These are phyloP conservation scores for Nemurella pictetii DNA, from an alignment of 2,888 invertebrate species.

Conservation along the genomic window DNA sequence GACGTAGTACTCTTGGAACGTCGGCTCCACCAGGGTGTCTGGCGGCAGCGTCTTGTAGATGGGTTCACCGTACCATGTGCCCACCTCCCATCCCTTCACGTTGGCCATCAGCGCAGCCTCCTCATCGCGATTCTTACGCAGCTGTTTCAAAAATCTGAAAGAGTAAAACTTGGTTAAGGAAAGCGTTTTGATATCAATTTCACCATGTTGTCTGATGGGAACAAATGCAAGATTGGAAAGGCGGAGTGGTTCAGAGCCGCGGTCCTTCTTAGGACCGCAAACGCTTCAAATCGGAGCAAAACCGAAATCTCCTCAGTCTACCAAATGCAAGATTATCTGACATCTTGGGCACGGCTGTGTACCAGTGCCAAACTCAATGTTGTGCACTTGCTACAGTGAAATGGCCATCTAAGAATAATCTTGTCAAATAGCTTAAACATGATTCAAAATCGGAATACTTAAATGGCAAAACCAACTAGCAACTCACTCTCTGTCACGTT, in stretches of 20 bases:
- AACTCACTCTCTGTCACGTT: slow-evolving; percentile 77
- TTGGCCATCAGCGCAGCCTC: slow-evolving; percentile 87
- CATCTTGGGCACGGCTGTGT: too few species aligned
- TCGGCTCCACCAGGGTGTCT: slow-evolving; percentile 66
- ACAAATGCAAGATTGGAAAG: too few species aligned
- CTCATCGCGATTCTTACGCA: slow-evolving; percentile 77
- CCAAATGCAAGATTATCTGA: too few species aligned
- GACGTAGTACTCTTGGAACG: slow-evolving; percentile 70
- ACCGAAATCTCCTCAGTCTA: too few species aligned
- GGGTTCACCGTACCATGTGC: slow-evolving; percentile 84
- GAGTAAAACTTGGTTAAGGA: neutral
- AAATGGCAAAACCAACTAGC: neutral
- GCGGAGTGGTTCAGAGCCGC: too few species aligned
- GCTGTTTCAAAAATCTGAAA: slow-evolving; percentile 68
- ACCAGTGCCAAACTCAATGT: too few species aligned
- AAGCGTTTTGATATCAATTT: slow-evolving; percentile 31
- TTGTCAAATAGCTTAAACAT: too few species aligned
- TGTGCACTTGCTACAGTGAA: too few species aligned
- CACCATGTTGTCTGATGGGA: neutral
- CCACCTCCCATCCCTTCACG: slow-evolving; percentile 89
- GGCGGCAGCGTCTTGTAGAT: slow-evolving; percentile 71
- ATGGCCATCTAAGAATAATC: too few species aligned
- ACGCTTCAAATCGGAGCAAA: too few species aligned
- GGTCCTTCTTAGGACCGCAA: too few species aligned
- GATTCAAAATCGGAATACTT: neutral